Base-by-base conservation (phyloP, 1,140 invertebrate species). In the Helicoverpa zea region DNA sequence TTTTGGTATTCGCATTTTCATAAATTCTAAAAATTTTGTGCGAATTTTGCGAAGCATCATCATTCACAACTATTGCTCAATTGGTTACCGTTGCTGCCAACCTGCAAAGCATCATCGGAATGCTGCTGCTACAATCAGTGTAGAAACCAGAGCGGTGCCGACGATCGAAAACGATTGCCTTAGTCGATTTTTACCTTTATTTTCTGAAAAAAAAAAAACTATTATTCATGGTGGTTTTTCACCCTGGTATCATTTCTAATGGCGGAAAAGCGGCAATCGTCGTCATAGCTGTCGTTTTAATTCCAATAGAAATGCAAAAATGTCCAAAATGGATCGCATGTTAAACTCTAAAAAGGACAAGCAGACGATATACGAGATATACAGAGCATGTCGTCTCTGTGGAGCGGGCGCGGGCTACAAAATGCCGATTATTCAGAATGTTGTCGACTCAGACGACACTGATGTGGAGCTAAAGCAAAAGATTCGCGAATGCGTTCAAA, bases 401-500 rank as follows among this genome's bases (percentile, higher is more conserved):
- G 95, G 95, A 10, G 91, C 90, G 0, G 93, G 94, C 68, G 94
- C 94, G 16, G 95, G 94, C 51, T 95, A 95, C 86, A 95, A 95
- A 89, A 95, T 95, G 95, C 95, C 95, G 5, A 95, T 95, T 68
- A 90, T 95, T 23, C 94, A 95, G 79, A 93, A 89, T 58, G 88
- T 94, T 61, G 80, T 93, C 11, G 83, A 90, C 68, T 77, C 91
- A 13, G 88, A 87, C 43, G 84, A 84, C 18, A 81, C 73, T 4
- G 92, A 92, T 72, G 81, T 94, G 2, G 91, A 95, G 87, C 84
- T 95, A 5, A 86, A 86, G 13, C 88, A 92, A 75, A 95, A 95
- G 91, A 94, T 95, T 82, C 85, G 87, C 3, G 94, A 95, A 84
- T 95, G 95, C 66, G 88, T 95, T 10, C 92, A 94, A 86, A 92